Base-by-base conservation (phyloP, 2,113 vertebrate species). In the Polyodon spathula region DNA sequence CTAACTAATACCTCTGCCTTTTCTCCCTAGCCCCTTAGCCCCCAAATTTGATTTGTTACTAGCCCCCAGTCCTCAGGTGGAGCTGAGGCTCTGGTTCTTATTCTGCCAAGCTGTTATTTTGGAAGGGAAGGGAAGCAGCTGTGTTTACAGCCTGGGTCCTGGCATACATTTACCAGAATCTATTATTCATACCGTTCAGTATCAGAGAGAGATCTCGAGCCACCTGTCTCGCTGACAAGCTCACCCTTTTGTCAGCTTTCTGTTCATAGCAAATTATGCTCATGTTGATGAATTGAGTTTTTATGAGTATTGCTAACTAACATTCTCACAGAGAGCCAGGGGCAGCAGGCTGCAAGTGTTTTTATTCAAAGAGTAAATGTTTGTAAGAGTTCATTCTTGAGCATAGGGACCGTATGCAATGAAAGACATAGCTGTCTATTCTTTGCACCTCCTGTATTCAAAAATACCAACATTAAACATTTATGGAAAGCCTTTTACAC, bases 101-200 rank as follows among this genome's bases (percentile, higher is more conserved):
- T 92, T 90, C 92, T 95, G 82, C 94, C 90, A 95, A 98, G 95
- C 95, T 97, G 95, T 97, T 97, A 95, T 94, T 93, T 95, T 98
- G 95, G 95, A 98, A 90, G 89, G 89, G 93, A 94, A 92, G 86
- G 89, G 89, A 97, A 91, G 95, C 95, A 98, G 95, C 95, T 98
- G 95, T 98, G 95, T 98, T 98, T 98, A 98, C 95, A 92, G 92
- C 90, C 92, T 90, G 91, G 93, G 92, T 94, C 90, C 93, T 98
- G 95, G 95, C 95, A 93, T 93, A 95, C 93, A 95, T 96, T 97
- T 97, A 96, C 92, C 92, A 95, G 92, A 97, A 98, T 97, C 94
- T 98, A 98, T 97, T 97, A 98, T 98, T 98, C 94, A 98, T 97
- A 97, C 97, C 93, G 91, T 94, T 95, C 94, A 94, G 93, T 97